phyloP scores from a whole-genome alignment of 2,888 invertebrate genomes.

The Deladenus siricidicola region DNA sequence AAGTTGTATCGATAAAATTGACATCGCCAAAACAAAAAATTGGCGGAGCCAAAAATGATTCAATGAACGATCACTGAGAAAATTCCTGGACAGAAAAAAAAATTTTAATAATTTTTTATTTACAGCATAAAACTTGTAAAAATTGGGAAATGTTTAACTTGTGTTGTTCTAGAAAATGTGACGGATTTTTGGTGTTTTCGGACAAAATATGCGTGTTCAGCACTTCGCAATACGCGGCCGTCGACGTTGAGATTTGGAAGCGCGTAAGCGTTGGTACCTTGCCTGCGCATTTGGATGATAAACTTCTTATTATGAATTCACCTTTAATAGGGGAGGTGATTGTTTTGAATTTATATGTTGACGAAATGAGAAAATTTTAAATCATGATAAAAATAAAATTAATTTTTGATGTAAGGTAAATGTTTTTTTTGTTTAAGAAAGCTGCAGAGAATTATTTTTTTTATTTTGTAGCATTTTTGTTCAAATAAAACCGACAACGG shows the following conservation, averaged over 20 bases:
- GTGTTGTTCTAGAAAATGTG: neutral
- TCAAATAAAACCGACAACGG: neutral
- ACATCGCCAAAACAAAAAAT: no score
- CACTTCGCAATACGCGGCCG: neutral
- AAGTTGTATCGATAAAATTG: no score
- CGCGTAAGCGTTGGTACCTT: neutral
- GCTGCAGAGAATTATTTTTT: no score
- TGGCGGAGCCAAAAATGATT: no score
- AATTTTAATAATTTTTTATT: no score
- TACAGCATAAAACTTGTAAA: no score
- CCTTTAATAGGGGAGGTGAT: conserved; percentile 1
- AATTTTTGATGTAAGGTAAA: no score
- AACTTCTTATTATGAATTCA: neutral
- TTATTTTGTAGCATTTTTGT: neutral
- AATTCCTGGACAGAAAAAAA: no score
- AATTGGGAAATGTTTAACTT: no score
- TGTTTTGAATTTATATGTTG: neutral
- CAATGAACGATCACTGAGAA: no score
- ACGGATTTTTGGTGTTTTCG: neutral
- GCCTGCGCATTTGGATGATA: neutral
- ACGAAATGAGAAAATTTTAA: neutral
- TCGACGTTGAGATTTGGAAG: neutral
- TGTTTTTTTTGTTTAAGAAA: no score
- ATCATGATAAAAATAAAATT: no score
- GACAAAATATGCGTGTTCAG: neutral